Evolutionary conservation across 2,888 invertebrate genomes (phyloP), one percentile per base, ranked within the genome.

Genomic region (Ormyrus labotus): DNA sequence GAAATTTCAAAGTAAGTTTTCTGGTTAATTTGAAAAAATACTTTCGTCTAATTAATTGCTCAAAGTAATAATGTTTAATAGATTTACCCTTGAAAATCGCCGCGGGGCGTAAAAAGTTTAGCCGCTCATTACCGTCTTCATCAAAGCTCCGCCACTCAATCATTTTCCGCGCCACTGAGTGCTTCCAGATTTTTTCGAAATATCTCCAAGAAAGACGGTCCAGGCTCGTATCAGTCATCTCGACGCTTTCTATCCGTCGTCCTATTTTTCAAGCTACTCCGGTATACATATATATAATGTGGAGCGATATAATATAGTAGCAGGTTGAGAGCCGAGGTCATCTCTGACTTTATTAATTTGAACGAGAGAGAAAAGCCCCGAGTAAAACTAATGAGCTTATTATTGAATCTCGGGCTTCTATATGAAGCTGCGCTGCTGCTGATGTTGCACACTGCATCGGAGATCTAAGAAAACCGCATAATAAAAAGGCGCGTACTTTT

Each of bases 381-480:
- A 34, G 81, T 72, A 75, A 76, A 81, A 83, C 84, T 88, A 87
- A 87, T 86, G 87, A 88, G 85, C 86, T 86, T 87, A 87, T 87
- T 86, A 88, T 87, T 86, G 85, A 86, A 87, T 86, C 85, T 88
- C 83, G 82, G 68, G 76, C 53, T 60, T 61, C 57, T 67, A 13
- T 2, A 13, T 73, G 61, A 67, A 34, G 34, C 34, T 34, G 47
- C 19, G 13, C 65, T 19, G 5, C 47, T 48, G 5, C 64, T 53
- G 51, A 60, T 63, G 51, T 10, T 5, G 55, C 67, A 34, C 34
- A 34, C 34, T 19, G 50, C 58, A 5, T 5, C 57, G 50, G 58
- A 67, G 80, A 57, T 80, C 71, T 68, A 73, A 72, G 67, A 73
- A 78, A 78, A 73, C 72, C 72, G 61, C 78, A 68, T 78, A 68